A percentile compares a stretch with the other conserved stretches of the same genome.
phyloP scores from a whole-genome alignment of 2,113 vertebrate species.

The Mobula hypostoma region DNA sequence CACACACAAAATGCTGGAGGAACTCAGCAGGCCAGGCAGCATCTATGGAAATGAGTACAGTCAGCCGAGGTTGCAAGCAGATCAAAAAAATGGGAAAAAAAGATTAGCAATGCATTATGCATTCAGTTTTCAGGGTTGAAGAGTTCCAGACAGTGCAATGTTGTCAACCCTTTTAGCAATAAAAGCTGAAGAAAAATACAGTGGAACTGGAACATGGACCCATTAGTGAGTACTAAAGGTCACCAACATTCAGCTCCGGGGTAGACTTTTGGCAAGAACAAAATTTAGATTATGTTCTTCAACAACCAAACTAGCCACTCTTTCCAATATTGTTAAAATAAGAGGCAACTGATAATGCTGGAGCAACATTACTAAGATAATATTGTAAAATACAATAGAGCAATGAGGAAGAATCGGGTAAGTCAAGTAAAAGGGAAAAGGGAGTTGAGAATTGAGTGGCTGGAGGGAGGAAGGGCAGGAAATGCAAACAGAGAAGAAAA shows the following conservation, averaged over 20 bases:
- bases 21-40: no score
- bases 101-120: neutral
- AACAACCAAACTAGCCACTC: neutral
- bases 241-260: neutral
- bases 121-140: neutral
- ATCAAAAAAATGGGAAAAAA: neutral
- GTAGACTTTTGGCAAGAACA: neutral
- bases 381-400: no score
- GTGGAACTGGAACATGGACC: neutral
- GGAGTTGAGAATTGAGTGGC: no score
- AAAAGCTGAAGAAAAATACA: neutral
- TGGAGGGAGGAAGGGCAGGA: no score
- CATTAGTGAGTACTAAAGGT: neutral
- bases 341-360: no score
- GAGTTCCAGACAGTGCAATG: neutral
- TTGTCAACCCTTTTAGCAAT: neutral
- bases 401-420: no score
- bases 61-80: neutral
- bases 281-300: neutral
- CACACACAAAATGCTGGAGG: no score
- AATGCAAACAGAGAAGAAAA: no score
- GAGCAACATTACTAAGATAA: no score
- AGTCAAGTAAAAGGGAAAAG: no score
- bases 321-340: no score
- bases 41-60: no score